These are phyloP conservation scores for Diabrotica undecimpunctata DNA, from an alignment of 1,140 invertebrate genomes.

Conservation along the genomic window DNA sequence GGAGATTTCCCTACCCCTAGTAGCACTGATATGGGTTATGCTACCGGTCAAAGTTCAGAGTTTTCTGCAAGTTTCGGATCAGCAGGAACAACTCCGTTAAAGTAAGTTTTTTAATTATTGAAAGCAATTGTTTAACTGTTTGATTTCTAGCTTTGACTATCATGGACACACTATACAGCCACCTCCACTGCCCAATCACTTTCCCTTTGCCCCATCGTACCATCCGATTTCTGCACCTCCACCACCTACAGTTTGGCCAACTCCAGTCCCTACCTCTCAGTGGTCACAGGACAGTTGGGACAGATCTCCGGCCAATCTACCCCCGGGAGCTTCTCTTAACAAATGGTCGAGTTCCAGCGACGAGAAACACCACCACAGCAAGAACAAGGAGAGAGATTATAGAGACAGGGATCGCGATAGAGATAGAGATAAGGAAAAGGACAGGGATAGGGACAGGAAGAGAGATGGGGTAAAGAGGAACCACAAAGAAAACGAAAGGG, in stretches of 20 bases:
- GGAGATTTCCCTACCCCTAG: conserved; percentile 54
- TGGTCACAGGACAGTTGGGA: conserved; percentile 37
- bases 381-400: conserved; percentile 24
- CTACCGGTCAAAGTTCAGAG: conserved; percentile 53
- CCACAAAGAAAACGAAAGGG: conserved; percentile 41
- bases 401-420: conserved; percentile 26
- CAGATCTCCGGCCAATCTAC: conserved; percentile 24
- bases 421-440: conserved; percentile 27
- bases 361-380: conserved; percentile 9
- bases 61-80: conserved; percentile 50
- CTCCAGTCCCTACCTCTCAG: conserved; percentile 34
- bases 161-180: conserved; percentile 17
- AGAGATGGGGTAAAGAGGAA: conserved; percentile 46
- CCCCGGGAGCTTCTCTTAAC: conserved; percentile 15
- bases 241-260: conserved; percentile 36
- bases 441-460: conserved; percentile 33
- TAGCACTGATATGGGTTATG: conserved; percentile 55
- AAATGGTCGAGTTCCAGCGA: conserved; percentile 32
- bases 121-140: not conserved
- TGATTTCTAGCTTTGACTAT: conserved; percentile 28
- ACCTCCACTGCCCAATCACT: conserved; percentile 28
- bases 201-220: conserved; percentile 34
- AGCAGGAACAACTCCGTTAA: conserved; percentile 39
- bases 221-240: conserved; percentile 29
- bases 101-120: conserved; percentile 25